Conservation (phyloP, 2,113 vertebrate genomes). For the Tyrannus savana region DNA sequence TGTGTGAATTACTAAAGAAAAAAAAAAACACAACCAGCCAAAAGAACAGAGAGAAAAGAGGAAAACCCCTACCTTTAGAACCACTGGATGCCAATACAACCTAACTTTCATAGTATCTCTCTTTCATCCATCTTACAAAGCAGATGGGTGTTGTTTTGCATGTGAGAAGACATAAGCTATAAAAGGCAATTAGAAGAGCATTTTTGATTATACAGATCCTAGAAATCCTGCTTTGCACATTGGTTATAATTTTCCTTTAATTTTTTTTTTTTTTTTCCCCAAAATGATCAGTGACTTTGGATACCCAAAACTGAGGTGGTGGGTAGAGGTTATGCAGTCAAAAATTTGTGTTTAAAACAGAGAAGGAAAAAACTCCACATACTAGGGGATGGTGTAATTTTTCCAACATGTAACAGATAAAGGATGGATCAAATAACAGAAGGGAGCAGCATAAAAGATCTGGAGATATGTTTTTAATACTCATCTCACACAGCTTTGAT, state of each 20-base stretch:
- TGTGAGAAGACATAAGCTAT: background rate
- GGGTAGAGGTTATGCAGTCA: background rate
- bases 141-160: background rate
- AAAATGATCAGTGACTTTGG: background rate
- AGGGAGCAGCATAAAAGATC: background rate
- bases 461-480: background rate
- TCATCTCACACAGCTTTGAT: background rate
- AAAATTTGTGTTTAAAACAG: background rate
- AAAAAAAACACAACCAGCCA: no score
- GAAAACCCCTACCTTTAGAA: rapidly evolving
- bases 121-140: background rate
- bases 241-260: background rate
- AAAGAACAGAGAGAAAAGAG: background rate
- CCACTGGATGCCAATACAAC: background rate
- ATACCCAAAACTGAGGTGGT: background rate
- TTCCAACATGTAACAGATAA: background rate
- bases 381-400: background rate
- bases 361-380: background rate
- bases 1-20: background rate
- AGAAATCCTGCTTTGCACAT: rapidly evolving
- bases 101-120: background rate
- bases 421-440: background rate
- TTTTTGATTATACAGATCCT: background rate
- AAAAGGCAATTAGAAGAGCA: background rate
- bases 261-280: rapidly evolving